These are phyloP conservation scores for Dasyprocta punctata DNA, from an alignment of 2,113 vertebrate genomes.

Conservation along the genomic window DNA sequence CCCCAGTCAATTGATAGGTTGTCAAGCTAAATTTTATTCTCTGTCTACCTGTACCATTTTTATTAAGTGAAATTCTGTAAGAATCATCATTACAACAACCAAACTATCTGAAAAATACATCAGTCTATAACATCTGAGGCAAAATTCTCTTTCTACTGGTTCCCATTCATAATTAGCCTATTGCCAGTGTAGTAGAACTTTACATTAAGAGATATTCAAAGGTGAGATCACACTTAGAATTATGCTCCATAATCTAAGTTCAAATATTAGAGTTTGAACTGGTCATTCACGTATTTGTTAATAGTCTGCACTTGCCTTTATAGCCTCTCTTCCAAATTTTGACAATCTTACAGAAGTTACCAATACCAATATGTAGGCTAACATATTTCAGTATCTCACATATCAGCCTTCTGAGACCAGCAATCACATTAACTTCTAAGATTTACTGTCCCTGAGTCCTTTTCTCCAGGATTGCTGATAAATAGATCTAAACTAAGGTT, in stretches of 20 bases:
- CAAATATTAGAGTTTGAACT: constrained; percentile 25
- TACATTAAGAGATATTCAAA: constrained; percentile 35
- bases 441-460: neutral
- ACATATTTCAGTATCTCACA: constrained; percentile 7
- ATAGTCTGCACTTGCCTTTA: neutral
- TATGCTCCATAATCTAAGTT: neutral
- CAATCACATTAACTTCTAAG: neutral
- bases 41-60: neutral
- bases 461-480: constrained; percentile 12
- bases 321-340: constrained; percentile 2
- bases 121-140: neutral
- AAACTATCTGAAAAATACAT: neutral
- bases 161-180: constrained; percentile 32
- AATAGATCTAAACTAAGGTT: neutral
- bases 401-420: neutral
- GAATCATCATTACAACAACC: neutral
- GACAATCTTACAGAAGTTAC: neutral
- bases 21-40: constrained; percentile 26
- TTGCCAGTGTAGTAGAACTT: neutral
- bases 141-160: constrained; percentile 8
- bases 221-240: neutral
- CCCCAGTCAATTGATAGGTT: constrained; percentile 13
- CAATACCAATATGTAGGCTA: neutral
- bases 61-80: constrained; percentile 38
- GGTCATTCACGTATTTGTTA: neutral